Conservation (phyloP, 2,113 vertebrate species). For the Thalassarche chlororhynchos region DNA sequence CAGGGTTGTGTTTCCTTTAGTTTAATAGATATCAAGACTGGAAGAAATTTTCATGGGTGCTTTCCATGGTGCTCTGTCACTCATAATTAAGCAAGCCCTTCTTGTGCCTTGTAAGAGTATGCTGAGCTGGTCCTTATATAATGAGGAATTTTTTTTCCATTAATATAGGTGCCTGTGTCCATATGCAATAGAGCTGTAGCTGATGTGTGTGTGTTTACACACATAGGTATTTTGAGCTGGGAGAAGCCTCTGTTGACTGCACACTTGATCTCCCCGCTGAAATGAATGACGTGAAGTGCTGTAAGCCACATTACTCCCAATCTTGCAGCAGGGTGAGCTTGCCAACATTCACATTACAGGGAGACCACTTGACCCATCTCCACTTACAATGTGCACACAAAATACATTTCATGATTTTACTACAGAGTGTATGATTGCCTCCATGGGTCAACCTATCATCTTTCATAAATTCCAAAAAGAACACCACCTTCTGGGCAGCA, state of each 20-base stretch:
- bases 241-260: conserved; percentile 3
- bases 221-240: background rate
- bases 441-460: background rate
- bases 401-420: conserved; percentile 47
- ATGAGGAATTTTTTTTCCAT: background rate
- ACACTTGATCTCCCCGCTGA: conserved; percentile 27
- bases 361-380: conserved; percentile 32
- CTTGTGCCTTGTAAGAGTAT: background rate
- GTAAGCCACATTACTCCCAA: conserved; percentile 6
- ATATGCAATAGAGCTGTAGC: background rate
- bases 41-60: background rate
- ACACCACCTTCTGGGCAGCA: background rate
- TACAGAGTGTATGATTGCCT: background rate
- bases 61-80: background rate
- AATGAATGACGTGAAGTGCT: conserved; percentile 22
- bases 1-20: background rate
- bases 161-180: background rate
- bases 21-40: background rate
- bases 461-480: conserved; percentile 21
- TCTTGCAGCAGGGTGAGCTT: background rate
- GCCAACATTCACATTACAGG: background rate
- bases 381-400: conserved; percentile 1
- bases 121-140: background rate
- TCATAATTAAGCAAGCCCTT: background rate
- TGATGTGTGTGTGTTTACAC: background rate